These are phyloP conservation scores for Chymomyza amoena DNA, from an alignment of 2,888 invertebrate genomes.

Conservation along the genomic window DNA sequence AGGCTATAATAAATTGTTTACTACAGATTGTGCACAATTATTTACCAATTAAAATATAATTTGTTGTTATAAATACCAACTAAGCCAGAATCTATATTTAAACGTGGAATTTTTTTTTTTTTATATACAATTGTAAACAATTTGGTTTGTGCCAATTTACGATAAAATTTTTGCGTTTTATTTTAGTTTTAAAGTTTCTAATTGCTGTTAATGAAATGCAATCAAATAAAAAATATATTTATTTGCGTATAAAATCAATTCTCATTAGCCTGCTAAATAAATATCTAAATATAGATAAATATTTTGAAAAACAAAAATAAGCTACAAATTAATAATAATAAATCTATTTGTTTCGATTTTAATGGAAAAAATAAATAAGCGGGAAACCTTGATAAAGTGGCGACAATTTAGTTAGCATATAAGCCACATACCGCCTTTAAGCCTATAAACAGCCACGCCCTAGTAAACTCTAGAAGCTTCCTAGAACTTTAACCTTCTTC, in stretches of 20 bases:
- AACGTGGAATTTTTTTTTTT: not conserved
- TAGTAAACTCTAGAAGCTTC: not conserved
- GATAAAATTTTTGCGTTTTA: constrained; percentile 29
- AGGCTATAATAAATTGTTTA: constrained; percentile 35
- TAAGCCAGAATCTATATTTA: not conserved
- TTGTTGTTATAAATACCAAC: constrained; percentile 20
- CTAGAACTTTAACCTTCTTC: not conserved
- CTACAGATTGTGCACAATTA: constrained; percentile 41
- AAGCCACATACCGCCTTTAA: not conserved
- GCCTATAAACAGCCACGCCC: not conserved
- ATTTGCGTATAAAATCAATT: constrained; percentile 44
- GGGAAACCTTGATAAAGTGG: not conserved
- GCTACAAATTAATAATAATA: not conserved
- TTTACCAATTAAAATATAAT: constrained; percentile 55
- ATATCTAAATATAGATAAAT: not conserved
- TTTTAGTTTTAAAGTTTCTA: constrained; percentile 32
- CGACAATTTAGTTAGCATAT: not conserved
- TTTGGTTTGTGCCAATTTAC: not conserved
- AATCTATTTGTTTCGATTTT: no score
- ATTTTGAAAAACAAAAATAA: not conserved
- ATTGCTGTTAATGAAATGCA: constrained; percentile 46
- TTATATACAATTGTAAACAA: not conserved
- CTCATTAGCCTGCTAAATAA: constrained; percentile 37
- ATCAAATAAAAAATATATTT: constrained; percentile 33
- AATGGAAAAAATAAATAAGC: not conserved